Base-by-base conservation (phyloP, 2,888 invertebrate species). In the Beris chalybata region DNA sequence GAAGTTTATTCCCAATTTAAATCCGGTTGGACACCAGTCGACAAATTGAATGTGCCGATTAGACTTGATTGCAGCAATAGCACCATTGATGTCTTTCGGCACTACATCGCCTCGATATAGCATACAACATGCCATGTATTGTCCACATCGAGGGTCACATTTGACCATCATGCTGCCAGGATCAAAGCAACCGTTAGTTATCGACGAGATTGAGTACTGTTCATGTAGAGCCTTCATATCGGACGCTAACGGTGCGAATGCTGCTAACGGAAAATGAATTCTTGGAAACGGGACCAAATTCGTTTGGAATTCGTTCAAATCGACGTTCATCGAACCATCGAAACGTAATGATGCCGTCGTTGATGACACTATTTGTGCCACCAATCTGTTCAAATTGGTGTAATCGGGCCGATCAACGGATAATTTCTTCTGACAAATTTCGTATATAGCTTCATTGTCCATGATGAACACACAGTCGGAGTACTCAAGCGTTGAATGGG, bases 401-500 rank as follows among this genome's bases (percentile, higher is more conserved):
- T 89, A 90, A 1, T 86, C 85, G 30, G 90, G 89, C 31, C 89
- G 81, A 69, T 85, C 85, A 61, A 87, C 84, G 72, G 50, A 61
- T 61, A 57, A 71, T 75, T 92, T 90, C 70, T 89, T 84, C 67
- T 91, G 84, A 81, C 93, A 94, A 74, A 95, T 93, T 76, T 94
- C 93, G 79, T 93, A 93, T 74, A 93, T 89, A 1, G 94, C 93
- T 77, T 95, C 93, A 74, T 95, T 95, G 82, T 95, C 94, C 5
- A 92, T 92, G 90, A 93, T 91, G 78, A 95, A 95, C 3, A 92
- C 90, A 77, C 94, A 94, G 79, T 94, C 93, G 0, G 91, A 89
- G 76, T 90, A 91, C 71, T 84, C 77, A 81, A 95, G 84, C 7
- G 93, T 93, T 47, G 90, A 90, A 81, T 95, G 94, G 0, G 95